phyloP scores from a whole-genome alignment of 2,113 vertebrate genomes.

The Rhinolophus sinicus region DNA sequence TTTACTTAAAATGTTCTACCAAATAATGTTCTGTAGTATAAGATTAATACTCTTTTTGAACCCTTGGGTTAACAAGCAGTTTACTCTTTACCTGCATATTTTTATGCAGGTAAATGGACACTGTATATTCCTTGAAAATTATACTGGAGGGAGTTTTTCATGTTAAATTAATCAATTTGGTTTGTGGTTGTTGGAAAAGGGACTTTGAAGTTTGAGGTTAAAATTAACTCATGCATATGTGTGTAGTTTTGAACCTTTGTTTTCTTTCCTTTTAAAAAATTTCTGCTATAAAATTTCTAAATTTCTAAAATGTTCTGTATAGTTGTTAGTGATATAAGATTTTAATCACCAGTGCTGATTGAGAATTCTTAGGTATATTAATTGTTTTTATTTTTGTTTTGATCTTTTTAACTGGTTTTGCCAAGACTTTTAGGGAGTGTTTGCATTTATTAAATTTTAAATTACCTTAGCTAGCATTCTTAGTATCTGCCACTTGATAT shows the following conservation, averaged over 20 bases:
- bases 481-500: slow-evolving; percentile 33
- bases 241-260: background rate
- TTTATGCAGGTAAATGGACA: background rate
- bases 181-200: background rate
- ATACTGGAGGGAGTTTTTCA: slow-evolving; percentile 30
- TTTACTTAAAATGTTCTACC: slow-evolving; percentile 1
- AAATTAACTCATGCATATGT: background rate
- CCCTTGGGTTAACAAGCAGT: slow-evolving; percentile 8
- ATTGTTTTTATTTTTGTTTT: slow-evolving; percentile 62
- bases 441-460: slow-evolving; percentile 70
- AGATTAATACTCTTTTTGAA: slow-evolving; percentile 15
- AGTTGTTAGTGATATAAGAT: background rate
- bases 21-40: background rate
- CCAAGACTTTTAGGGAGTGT: slow-evolving; percentile 65
- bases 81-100: slow-evolving; percentile 31
- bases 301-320: background rate
- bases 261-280: background rate
- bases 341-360: slow-evolving; percentile 25
- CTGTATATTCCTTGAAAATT: slow-evolving; percentile 35
- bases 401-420: slow-evolving; percentile 63
- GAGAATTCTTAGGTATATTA: slow-evolving; percentile 55
- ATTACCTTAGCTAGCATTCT: slow-evolving; percentile 45
- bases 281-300: background rate
- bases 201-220: background rate
- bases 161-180: slow-evolving; percentile 42